Evolutionary conservation across 1,140 invertebrate species (phyloP), one percentile per base, ranked within the genome.

Genomic region (Teleogryllus occipitalis): DNA sequence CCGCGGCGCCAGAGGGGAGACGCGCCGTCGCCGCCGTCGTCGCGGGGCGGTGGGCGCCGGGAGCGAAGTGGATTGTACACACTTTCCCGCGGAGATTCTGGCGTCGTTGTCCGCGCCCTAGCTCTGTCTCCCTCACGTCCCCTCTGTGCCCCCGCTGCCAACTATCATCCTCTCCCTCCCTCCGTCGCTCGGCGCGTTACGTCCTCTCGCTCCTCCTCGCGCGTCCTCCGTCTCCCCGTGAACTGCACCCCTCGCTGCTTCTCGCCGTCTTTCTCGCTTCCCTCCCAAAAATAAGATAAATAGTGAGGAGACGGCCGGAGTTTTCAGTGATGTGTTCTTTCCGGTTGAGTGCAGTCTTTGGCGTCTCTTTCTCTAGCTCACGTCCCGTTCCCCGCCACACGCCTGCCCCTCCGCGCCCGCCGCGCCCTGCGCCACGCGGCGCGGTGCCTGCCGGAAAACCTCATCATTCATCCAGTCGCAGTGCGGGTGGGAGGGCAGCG

Each of bases 261-360:
- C 54, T 18, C 54, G 54, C 7, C 10, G 10, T 65, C 54, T 65
- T 10, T 65, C 54, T 18, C 10, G 18, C 54, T 65, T 10, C 18
- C 54, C 18, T 14, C 54, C 54, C 54, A 65, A 18, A 18, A 65
- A 65, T 65, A 18, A 65, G 54, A 65, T 65, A 65, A 65, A 65
- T 65, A 65, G 54, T 65, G 54, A 65, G 18, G 54, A 65, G 54
- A 18, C 54, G 54, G 10, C 18, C 18, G 54, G 54, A 65, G 54
- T 65, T 65, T 65, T 65, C 54, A 65, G 54, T 65, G 54, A 65
- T 65, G 54, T 65, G 54, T 65, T 65, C 54, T 65, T 65, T 65
- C 54, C 54, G 54, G 54, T 14, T 65, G 54, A 65, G 54, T 65
- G 54, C 54, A 65, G 54, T 18, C 54, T 18, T 18, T 65, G 54